phyloP scores from a whole-genome alignment of 1,140 invertebrate species.

The Papilio polyxenes region DNA sequence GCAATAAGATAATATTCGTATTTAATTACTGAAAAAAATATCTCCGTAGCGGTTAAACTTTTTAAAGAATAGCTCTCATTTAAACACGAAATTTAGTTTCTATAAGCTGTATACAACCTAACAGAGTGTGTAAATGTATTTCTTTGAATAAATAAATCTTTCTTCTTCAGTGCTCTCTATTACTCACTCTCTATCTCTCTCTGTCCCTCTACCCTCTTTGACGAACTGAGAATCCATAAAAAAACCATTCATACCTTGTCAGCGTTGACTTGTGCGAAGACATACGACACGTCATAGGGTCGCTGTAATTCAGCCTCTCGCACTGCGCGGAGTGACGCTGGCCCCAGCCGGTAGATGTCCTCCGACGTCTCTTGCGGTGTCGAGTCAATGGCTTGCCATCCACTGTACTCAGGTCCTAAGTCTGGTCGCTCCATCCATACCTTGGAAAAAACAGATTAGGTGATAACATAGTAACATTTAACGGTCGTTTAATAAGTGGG shows the following conservation, averaged over 20 bases:
- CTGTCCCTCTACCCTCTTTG: too few relatives aligned
- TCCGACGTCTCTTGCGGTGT: slow-evolving; percentile 95
- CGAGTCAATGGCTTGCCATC: slow-evolving; percentile 96
- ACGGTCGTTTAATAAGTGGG: neutral
- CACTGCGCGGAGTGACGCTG: slow-evolving; percentile 89
- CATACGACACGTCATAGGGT: slow-evolving; percentile 91
- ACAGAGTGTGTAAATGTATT: too few relatives aligned
- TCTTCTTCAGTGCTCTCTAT: too few relatives aligned
- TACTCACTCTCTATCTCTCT: too few relatives aligned
- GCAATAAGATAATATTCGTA: too few relatives aligned
- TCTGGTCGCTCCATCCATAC: slow-evolving; percentile 95
- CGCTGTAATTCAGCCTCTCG: slow-evolving; percentile 90
- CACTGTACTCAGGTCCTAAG: slow-evolving; percentile 87
- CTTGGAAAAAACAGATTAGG: slow-evolving; percentile 51
- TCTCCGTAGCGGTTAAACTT: too few relatives aligned
- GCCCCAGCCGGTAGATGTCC: slow-evolving; percentile 90
- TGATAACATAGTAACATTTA: slow-evolving; percentile 3
- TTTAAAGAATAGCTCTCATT: too few relatives aligned
- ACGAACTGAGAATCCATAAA: neutral
- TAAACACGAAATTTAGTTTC: too few relatives aligned
- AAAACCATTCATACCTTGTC: slow-evolving; percentile 83
- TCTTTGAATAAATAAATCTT: too few relatives aligned
- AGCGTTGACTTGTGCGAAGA: slow-evolving; percentile 94
- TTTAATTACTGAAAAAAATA: too few relatives aligned
- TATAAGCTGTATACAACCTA: too few relatives aligned